Base-by-base conservation (phyloP, 2,888 invertebrate species). In the Eumacrocentrus americanus region DNA sequence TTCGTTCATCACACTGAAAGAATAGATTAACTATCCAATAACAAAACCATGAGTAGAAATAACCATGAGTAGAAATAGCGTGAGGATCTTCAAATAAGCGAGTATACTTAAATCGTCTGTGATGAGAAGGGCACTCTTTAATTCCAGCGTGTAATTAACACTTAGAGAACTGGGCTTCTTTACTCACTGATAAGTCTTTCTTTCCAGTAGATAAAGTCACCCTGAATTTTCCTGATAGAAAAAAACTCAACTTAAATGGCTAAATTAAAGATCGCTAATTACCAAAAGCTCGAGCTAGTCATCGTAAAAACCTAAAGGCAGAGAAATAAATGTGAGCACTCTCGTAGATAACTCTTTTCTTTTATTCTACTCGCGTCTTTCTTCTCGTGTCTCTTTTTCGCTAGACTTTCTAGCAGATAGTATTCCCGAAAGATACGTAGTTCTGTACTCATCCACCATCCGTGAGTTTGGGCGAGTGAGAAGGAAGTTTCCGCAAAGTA, bases 371-470 rank as follows among this genome's bases (percentile, higher is more conserved):
- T 11, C 11, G 20, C 42, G 2, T 42, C 4, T 38, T 11, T 11
- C 9, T 38, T 38, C 2, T 22, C n/a, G 20, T n/a, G 25, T 14
- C 22, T 12, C 11, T n/a, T 2, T 11, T 25, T 47, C 6, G 1
- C 5, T 11, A 18, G 42, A 42, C 6, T 42, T 12, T 44, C n/a
- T 34, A 16, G 12, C 11, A 54, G 44, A 54, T 34, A 44, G 16
- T 44, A 54, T 44, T 55, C 55, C 55, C 46, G 35, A 55, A 55
- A 55, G 55, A 55, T 55, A 23, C 34, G 42, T 25, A 14, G 18
- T 29, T 29, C 29, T 9, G 9, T 42, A 42, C 20, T 2, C 11
- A 18, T 18, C 12, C 12, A 42, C 20, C 3, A 42, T 2, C 16
- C 9, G 44, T 18, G 25, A 34, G 18, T 46, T 6, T 11, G 18